Base-by-base conservation (phyloP, 2,888 invertebrate species). In the Stegophylla sp. region DNA sequence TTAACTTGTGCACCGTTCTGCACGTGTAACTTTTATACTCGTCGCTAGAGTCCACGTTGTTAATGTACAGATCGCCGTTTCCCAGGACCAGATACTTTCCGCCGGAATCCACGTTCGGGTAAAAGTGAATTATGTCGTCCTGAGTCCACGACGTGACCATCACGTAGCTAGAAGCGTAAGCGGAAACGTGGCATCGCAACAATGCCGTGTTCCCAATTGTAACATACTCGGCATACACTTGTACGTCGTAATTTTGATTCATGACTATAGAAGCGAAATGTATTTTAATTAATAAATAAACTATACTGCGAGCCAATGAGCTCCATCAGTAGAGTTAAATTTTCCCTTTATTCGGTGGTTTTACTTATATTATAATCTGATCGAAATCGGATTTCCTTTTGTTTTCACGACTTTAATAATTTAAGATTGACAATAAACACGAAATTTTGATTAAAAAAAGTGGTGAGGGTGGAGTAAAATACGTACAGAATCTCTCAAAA, bases 151-250 rank as follows among this genome's bases (percentile, higher is more conserved):
- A 94, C 48, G 95, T 95, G 83, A 92, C 91, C 88, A 92, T 92
- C 85, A 96, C 93, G 86, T 94, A 93, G 85, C 96, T 95, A 83
- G 92, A 91, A 87, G 95, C 94, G 88, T 94, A 95, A 84, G 92
- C 91, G 63, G 96, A 95, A 85, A 96, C 93, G 87, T 93, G 91
- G 87, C 97, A 97, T 86, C 93, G 92, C 83, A 97, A 90, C 83
- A 96, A 92, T 3, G 94, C 96, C 15, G 95, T 94, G 87, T 96
- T 96, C 79, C 96, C 96, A 82, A 93, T 90, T 88, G 95, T 94
- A 85, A 95, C 95, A 88, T 94, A 95, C 86, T 94, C 95, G 87
- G 96, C 95, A 84, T 94, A 93, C 84, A 96, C 94, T 88, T 93
- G 93, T 71, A 96, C 93, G 84, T 94, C 93, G 89, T 95, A 96